Evolutionary conservation across 2,113 vertebrate genomes (phyloP).

Genomic region (Vimba vimba): DNA sequence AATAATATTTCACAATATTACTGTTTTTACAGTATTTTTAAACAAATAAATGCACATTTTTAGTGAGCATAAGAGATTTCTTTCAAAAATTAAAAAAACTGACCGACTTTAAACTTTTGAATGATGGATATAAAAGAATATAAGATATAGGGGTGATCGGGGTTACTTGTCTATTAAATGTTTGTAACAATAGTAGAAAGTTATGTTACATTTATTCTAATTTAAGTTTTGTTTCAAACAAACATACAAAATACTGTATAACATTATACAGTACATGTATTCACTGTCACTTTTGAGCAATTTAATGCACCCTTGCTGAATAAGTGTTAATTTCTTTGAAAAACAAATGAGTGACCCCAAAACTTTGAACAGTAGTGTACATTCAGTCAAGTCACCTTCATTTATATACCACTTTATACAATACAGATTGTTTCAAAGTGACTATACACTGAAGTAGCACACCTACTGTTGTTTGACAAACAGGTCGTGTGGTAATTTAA

Average conservation of each 20-base stretch:
- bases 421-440: too few species aligned
- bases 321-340: not conserved
- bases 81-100: not conserved
- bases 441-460: too few species aligned
- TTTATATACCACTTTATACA: too few species aligned
- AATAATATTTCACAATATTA: not conserved
- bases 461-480: too few species aligned
- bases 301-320: not conserved
- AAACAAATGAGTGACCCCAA: not conserved
- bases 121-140: not conserved
- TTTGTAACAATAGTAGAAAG: not conserved
- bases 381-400: too few species aligned
- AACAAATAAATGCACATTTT: not conserved
- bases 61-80: not conserved
- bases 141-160: not conserved
- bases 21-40: not conserved
- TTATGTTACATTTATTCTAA: not conserved
- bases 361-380: not conserved
- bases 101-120: not conserved
- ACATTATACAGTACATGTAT: not conserved
- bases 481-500: too few species aligned
- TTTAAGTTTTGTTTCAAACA: not conserved
- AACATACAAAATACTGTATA: not conserved
- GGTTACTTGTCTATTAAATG: not conserved
- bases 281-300: not conserved